Base-by-base conservation (phyloP, 2,113 vertebrate genomes). In the Tapirus terrestris region DNA sequence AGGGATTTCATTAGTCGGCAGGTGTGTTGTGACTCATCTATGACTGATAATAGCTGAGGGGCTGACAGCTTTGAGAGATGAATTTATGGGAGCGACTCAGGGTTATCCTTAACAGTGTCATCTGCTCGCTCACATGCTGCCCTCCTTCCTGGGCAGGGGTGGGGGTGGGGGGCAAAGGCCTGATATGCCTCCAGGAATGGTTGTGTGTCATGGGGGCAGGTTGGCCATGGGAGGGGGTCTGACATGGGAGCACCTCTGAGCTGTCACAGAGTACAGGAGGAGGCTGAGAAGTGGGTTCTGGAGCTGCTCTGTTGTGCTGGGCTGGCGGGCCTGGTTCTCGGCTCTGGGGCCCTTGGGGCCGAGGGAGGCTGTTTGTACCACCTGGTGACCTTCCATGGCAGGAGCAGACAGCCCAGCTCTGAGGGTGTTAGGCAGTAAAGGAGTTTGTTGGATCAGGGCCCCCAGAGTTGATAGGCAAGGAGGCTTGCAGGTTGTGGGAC, bases 191-290 rank as follows among this genome's bases (percentile, higher is more conserved):
- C 51, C 36, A 27, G 72, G 94, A 45, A 58, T 18, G 89, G 70
- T 80, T 9, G 9, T 13, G 67, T 18, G 83, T 85, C 21, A 5
- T 17, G 10, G 70, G 61, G n/a, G 5, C 94, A 23, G 56, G n/a
- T 17, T 0, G 2, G 76, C 33, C 16, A 0, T 0, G 5, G 93
- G 33, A 81, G 63, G 31, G 51, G 33, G 10, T 6, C 51, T 36
- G 33, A 1, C 29, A 0, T 4, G 16, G 68, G 36, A 21, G 39
- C 27, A 17, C 7, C 39, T 20, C 63, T 39, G 77, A 82, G 3
- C 5, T 10, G 39, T 60, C 60, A 5, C 33, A 9, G n/a, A 53
- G 82, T 27, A 45, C 20, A 2, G 39, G 60, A 14, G 58, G 20
- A 14, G 58, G 20, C 36, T 39, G 0, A 51, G 76, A 75, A 31